Evolutionary conservation across 2,888 invertebrate species (phyloP).

Genomic region (Volucella inflata): DNA sequence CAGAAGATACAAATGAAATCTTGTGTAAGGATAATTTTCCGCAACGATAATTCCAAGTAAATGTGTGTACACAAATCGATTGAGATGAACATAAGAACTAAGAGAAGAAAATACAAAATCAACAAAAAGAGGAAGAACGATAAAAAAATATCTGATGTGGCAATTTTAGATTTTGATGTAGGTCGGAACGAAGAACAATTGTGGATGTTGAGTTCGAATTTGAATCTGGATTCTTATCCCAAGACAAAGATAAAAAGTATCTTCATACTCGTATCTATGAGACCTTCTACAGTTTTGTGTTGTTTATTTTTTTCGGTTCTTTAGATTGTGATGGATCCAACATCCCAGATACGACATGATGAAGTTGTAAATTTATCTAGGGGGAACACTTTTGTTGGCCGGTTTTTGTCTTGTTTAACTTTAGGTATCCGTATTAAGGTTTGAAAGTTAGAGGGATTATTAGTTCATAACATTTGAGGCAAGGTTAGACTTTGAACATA

Average conservation of each 20-base stretch:
- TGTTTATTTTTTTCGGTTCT: slow-evolving; percentile 5
- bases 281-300: no score
- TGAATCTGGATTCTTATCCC: slow-evolving; percentile 2
- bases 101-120: slow-evolving; percentile 6
- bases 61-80: slow-evolving; percentile 70
- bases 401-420: slow-evolving; percentile 10
- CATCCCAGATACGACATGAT: slow-evolving; percentile 25
- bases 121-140: slow-evolving; percentile 14
- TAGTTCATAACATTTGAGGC: slow-evolving; percentile 43
- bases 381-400: slow-evolving; percentile 1
- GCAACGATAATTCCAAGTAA: slow-evolving; percentile 70
- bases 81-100: slow-evolving; percentile 29
- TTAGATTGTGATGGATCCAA: slow-evolving; percentile 32
- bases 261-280: no score
- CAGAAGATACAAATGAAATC: slow-evolving; percentile 12
- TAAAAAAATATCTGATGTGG: slow-evolving; percentile 40
- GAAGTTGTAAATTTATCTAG: slow-evolving; percentile 39
- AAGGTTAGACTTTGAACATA: slow-evolving; percentile 26
- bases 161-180: slow-evolving; percentile 54
- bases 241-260: slow-evolving; percentile 10
- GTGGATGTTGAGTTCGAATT: background rate
- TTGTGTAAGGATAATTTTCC: slow-evolving; percentile 71
- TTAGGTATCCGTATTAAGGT: slow-evolving; percentile 17
- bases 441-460: slow-evolving; percentile 44
- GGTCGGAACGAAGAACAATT: slow-evolving; percentile 17